Evolutionary conservation across 2,888 invertebrate genomes (phyloP), one percentile per base, ranked within the genome.

Genomic region (Dendrolimus houi): DNA sequence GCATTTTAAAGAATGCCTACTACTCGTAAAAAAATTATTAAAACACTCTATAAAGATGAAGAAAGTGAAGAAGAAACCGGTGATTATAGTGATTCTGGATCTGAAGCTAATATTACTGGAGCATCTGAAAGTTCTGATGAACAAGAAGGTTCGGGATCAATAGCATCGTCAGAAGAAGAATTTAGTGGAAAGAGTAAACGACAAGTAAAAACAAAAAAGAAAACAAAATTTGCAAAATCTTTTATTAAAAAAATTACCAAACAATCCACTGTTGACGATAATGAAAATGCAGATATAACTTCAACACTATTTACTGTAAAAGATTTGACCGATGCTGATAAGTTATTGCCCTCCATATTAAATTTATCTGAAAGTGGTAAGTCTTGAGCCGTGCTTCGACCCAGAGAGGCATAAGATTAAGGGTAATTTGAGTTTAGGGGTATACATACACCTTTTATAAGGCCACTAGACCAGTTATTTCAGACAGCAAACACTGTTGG

Each of bases 331-430:
- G 91, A 85, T 56, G 79, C 82, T 58, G 88, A 91, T 64, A 91
- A 91, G 66, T 69, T 88, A 52, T 66, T 91, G 58, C 91, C 91
- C 52, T 68, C 87, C 8, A 70, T 87, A 62, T 76, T 91, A 1
- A 85, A 91, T 73, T 78, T 91, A 52, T 91, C 91, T 55, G 91
- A 91, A 72, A 91, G 91, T 83, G 91, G 91, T 91, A 71, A 65
- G 82, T 75, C 55, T 41, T 41, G 29, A 6, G 29, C 29, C 6
- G 0, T 29, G 3, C 6, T 29, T 29, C 6, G 6, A 6, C 29
- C 29, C 6, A 29, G 29, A 29, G 29, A 0, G 29, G 29, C 6
- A 29, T 29, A 3, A 29, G 29, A 29, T 29, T 29, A 29, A 29
- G 29, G 29, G 29, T 17, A 29, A 3, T 29, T 29, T 29, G 29